Base-by-base conservation (phyloP, 2,113 vertebrate genomes). In the Callaeas wilsoni region DNA sequence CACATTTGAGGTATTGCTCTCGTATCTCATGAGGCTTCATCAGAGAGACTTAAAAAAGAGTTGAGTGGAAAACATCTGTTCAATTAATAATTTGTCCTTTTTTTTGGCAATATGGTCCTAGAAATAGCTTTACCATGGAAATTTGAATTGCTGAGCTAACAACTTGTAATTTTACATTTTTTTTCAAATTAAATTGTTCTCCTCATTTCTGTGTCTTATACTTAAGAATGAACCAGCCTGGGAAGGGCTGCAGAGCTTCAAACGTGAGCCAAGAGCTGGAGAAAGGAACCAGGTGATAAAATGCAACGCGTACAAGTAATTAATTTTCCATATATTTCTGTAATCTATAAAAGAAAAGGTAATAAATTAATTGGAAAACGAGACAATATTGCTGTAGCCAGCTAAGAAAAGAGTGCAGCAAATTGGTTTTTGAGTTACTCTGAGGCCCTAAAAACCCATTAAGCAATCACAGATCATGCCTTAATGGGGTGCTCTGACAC, bases 341-440 rank as follows among this genome's bases (percentile, higher is more conserved):
- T 23, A 41, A 33, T 53, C 71, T 52, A 3, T 63, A 44, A 42
- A 89, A 84, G 41, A 39, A 41, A 82, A 67, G 16, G 29, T 25
- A 84, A 95, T 79, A 91, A 93, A 94, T 94, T 63, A 90, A 77
- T 49, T 44, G 69, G 39, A 60, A 90, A 89, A n/a, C 56, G 83
- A 70, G 47, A 30, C 44, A 88, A 39, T 8, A 22, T 12, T 55
- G 67, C 37, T 41, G 49, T 75, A 75, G 57, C 53, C 4, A 13
- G 7, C 57, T 50, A 62, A 76, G 55, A 63, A 69, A 64, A 73
- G 47, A 68, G 57, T 23, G 26, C 2, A 6, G 30, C 52, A 41
- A 68, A 26, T 39, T 16, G 26, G 1, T 30, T 82, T 53, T 39
- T 14, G 16, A 64, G 60, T 29, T 85, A 39, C 41, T 81, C 33